Evolutionary conservation across 2,888 invertebrate genomes (phyloP), one percentile per base, ranked within the genome.

Genomic region (Hyppa rectilinea): DNA sequence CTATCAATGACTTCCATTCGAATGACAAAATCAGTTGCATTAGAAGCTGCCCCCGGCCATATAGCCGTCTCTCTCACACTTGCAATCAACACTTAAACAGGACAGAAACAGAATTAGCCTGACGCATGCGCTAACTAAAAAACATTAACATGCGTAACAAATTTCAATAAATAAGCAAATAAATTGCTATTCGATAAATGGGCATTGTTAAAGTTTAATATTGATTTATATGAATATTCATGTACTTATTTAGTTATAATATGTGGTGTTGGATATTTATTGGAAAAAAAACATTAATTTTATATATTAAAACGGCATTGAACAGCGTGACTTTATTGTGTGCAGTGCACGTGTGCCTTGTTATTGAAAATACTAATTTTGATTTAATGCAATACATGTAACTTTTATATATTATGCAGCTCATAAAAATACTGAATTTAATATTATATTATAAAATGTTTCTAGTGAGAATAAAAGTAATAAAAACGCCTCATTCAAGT

Each of bases 151-250:
- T 88, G 94, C 94, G 92, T 93, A 92, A 94, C 95, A 94, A 95
- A 95, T 95, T 95, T 93, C 92, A 93, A 94, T 94, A 95, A 95
- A 95, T 94, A 94, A 93, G 92, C 93, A 93, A 94, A 94, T 95
- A 95, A 94, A 95, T 95, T 93, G 94, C 90, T 89, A 90, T 89
- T 88, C 94, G 91, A 95, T 95, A 95, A 92, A 94, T 91, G 91
- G 84, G 86, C 87, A 93, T 94, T 94, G 94, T 95, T 92, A 90
- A 83, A 89, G 88, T 88, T 87, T 92, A 91, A 93, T 93, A 88
- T 92, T 95, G 95, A 96, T 95, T 95, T 95, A 95, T 95, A 95
- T 96, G 95, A 95, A 96, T 96, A 96, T 96, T 95, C 95, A 95
- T 94, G 91, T 90, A 87, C 85, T 83, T 87, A 87, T 90, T 92